Conservation (phyloP, 2,888 invertebrate species). For the Schrankia costaestrigalis region DNA sequence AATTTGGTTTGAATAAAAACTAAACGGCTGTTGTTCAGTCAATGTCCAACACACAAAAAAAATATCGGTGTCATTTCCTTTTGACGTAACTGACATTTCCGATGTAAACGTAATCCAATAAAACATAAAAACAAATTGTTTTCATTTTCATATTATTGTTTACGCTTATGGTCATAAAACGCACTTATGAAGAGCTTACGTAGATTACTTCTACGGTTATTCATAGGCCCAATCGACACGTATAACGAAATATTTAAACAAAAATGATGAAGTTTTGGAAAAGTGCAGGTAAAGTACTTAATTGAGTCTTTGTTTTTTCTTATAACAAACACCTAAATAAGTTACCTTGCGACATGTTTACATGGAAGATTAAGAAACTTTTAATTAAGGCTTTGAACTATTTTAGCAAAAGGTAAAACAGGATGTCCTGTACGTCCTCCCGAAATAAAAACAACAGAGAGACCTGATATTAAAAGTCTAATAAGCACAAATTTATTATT, state of each 20-base stretch:
- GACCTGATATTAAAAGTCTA: constrained; percentile 39
- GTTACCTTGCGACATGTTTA: not conserved
- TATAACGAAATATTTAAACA: constrained; percentile 26
- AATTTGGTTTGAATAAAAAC: too few relatives aligned
- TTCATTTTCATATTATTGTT: constrained; percentile 55
- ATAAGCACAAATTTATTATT: constrained; percentile 45
- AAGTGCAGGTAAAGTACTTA: constrained; percentile 81
- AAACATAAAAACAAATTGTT: constrained; percentile 45
- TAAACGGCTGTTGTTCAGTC: too few relatives aligned
- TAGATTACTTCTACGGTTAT: constrained; percentile 30
- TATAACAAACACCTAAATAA: not conserved
- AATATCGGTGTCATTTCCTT: too few relatives aligned
- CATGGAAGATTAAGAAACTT: not conserved
- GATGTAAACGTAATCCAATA: constrained; percentile 33
- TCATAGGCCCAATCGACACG: constrained; percentile 28
- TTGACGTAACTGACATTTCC: constrained; percentile 29
- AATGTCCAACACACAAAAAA: too few relatives aligned
- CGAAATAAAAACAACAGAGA: constrained; percentile 42
- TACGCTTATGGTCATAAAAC: constrained; percentile 47
- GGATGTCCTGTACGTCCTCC: constrained; percentile 76
- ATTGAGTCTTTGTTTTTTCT: constrained; percentile 7
- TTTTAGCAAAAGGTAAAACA: constrained; percentile 75
- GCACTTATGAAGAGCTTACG: constrained; percentile 45
- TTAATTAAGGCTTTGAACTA: not conserved
- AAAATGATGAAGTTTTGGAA: constrained; percentile 90